A percentile compares a stretch with the other conserved stretches of the same genome.
phyloP scores from a whole-genome alignment of 2,888 invertebrate genomes.

The Plebejus argus region DNA sequence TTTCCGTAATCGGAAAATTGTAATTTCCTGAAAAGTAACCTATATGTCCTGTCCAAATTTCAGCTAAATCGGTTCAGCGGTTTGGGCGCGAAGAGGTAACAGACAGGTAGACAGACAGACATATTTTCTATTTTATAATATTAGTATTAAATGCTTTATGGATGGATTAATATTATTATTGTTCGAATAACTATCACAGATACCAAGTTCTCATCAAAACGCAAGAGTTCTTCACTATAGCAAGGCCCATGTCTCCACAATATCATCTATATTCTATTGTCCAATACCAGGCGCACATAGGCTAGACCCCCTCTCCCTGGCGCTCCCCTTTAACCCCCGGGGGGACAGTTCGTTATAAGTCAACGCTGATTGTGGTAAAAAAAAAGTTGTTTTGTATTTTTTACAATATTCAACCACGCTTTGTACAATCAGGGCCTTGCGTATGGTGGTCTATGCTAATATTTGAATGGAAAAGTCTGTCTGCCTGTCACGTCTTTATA shows the following conservation, averaged over 20 bases:
- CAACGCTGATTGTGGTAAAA: slow-evolving; percentile 1
- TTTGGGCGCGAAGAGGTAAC: no score
- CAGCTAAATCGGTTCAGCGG: no score
- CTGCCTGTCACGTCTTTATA: neutral
- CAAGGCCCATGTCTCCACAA: neutral
- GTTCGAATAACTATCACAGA: no score
- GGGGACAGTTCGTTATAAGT: slow-evolving; percentile 8
- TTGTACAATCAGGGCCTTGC: neutral
- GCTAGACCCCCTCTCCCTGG: neutral
- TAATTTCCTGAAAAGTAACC: no score
- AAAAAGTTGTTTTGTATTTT: neutral
- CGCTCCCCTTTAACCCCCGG: neutral
- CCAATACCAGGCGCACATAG: neutral
- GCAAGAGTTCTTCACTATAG: no score
- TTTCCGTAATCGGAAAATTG: no score
- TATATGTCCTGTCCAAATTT: no score
- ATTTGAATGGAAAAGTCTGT: neutral
- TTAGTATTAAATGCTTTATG: no score
- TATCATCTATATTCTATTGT: neutral
- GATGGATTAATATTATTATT: no score
- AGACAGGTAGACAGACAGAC: no score
- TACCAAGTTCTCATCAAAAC: no score
- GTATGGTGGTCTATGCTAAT: neutral
- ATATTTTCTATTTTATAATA: no score
- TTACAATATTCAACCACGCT: neutral